Conservation (phyloP, 2,113 vertebrate species). For the Centrocercus urophasianus region DNA sequence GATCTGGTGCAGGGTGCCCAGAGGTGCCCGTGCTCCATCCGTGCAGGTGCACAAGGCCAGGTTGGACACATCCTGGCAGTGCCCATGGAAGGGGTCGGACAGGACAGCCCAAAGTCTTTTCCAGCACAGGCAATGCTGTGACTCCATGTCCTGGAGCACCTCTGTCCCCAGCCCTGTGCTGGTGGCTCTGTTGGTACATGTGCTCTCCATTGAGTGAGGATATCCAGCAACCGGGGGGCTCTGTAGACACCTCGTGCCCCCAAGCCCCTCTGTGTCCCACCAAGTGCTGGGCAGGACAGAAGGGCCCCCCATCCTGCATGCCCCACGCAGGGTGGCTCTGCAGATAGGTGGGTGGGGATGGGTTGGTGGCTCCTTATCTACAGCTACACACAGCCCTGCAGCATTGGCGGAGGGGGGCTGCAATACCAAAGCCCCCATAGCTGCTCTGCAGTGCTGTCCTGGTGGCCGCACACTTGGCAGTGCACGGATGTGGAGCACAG, state of each 20-base stretch:
- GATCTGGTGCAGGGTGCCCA: background rate
- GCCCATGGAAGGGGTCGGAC: background rate
- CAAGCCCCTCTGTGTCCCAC: background rate
- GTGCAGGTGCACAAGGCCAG: no score
- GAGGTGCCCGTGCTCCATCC: background rate
- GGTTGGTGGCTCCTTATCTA: background rate
- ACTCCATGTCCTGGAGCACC: background rate
- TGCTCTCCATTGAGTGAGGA: background rate
- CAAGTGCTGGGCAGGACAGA: background rate
- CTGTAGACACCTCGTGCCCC: fast-evolving
- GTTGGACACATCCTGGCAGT: background rate
- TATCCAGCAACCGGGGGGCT: background rate
- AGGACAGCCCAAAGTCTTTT: background rate
- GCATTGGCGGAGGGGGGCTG: background rate
- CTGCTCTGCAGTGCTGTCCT: fast-evolving
- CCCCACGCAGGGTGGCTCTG: background rate
- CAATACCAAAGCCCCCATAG: background rate
- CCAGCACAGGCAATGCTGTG: background rate
- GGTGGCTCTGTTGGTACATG: background rate
- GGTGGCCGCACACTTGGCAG: fast-evolving
- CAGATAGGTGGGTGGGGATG: constrained; percentile 7
- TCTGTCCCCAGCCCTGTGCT: background rate
- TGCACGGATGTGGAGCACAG: background rate
- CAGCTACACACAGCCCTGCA: fast-evolving
- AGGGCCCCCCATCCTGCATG: fast-evolving